Base-by-base conservation (phyloP, 2,113 vertebrate genomes). In the Stictonetta naevosa region DNA sequence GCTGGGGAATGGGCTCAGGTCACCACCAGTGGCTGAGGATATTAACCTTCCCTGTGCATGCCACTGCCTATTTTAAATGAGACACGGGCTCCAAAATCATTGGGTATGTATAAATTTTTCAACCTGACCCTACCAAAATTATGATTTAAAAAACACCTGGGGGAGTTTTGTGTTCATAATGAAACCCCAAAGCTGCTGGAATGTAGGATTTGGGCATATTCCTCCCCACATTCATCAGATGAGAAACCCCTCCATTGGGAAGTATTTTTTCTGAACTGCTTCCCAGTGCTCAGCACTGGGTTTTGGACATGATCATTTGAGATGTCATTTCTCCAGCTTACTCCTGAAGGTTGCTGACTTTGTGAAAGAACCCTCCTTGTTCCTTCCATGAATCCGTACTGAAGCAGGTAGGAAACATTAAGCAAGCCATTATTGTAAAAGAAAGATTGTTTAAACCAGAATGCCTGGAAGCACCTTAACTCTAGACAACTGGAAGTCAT, bases 401-500 rank as follows among this genome's bases (percentile, higher is more conserved):
- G 55, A 78, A 90, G 58, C 78, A 95, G 78, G 71, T 96, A 95
- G 76, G 50, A 85, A 95, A 83, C 33, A 62, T 85, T 78, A 79
- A 75, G 14, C 17, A 62, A 85, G 76, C 56, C 13, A 63, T 88
- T 73, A 34, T 31, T 83, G 87, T 87, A 62, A 71, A 76, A 71
- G 84, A 63, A 91, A 93, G 40, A 92, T 92, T 95, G 92, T 96
- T 97, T 96, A 94, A 97, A 95, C 38, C 31, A 90, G 86, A 96
- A 93, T 81, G 68, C 83, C 97, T 97, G 55, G 90, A 82, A 97
- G 93, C 77, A 83, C 79, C 88, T 95, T 93, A 87, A 40, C 74
- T 94, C 74, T 74, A 96, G 90, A 95, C 6, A n/a, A 93, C 93
- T 95, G 92, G 91, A 97, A 98, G 95, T 96, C 53, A 96, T 96